Evolutionary conservation across 2,797 vertebrate species (phyloP), one percentile per base, ranked within the genome.

Genomic region (Crenichthys baileyi): DNA sequence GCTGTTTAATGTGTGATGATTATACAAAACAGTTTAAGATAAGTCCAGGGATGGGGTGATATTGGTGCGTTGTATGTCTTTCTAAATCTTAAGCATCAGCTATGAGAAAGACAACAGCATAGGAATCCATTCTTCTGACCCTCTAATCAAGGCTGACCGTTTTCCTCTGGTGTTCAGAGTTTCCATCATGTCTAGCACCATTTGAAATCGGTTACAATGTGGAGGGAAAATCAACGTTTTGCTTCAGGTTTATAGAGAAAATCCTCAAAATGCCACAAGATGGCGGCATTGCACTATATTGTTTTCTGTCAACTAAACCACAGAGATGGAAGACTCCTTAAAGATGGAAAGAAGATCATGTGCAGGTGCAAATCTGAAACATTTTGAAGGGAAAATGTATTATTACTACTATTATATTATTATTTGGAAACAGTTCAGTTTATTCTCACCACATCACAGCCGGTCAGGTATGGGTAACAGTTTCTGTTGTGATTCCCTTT

Each of bases 141-240:
- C 92, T 95, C 97, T 96, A 94, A 95, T 95, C 96, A 96, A 96
- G 96, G 97, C 96, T 99, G 96, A 99, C 98, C 96, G 97, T 97
- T 99, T 98, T 99, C 98, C 92, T 97, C 95, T 99, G 98, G 98
- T 99, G 98, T 97, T 99, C 95, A 97, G 98, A 99, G 97, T 98
- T 96, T 94, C 92, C 96, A 96, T 94, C 96, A 94, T 96, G 96
- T 98, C 98, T 99, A 99, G 98, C 98, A 99, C 98, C 98, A 99
- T 98, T 98, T 97, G 98, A 99, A 99, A 99, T 99, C 98, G 97
- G 98, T 99, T 98, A 99, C 97, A 97, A 96, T 97, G 97, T 96
- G 93, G 89, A 97, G 97, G 96, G 95, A 97, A 77, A 75, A 31
- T 90, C 95, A n/a, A 36, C 92, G 16, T 22, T 76, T 31, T 20